These are phyloP conservation scores for Anthopleura xanthogrammica DNA, from an alignment of 92 coral and sea anemone species.

Conservation along the genomic window DNA sequence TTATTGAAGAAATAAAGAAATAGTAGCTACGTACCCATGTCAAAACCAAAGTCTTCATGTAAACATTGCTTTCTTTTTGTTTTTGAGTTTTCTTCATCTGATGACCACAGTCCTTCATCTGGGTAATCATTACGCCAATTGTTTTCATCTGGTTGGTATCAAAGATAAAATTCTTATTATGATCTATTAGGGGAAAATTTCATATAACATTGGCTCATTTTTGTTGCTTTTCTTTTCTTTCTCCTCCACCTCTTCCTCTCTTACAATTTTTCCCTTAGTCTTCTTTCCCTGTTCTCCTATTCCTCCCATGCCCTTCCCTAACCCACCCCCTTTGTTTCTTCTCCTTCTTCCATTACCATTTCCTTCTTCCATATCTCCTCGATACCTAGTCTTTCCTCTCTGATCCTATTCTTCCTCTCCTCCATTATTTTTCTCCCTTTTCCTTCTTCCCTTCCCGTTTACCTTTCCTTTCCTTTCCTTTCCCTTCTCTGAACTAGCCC, in stretches of 20 bases:
- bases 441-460: not conserved
- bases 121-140: slow-evolving; percentile 99
- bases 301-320: no score
- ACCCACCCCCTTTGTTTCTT: not conserved
- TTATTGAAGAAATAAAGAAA: not conserved
- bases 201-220: no score
- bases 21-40: slow-evolving; percentile 47
- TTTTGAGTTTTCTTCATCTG: slow-evolving; percentile 73
- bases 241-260: no score
- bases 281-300: no score
- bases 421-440: not conserved
- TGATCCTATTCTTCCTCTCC: no score
- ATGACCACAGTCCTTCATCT: slow-evolving; percentile 72
- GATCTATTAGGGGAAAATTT: no score
- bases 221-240: no score
- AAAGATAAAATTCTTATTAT: not conserved
- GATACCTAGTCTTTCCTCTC: not conserved
- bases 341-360: not conserved
- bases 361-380: not conserved
- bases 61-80: slow-evolving; percentile 10
- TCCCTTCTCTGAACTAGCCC: not conserved
- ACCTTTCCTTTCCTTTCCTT: not conserved
- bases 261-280: no score
- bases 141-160: slow-evolving; percentile 68
- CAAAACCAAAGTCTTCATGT: slow-evolving; percentile 73